Percentiles rank a stretch among this genome's conserved stretches.
These are phyloP conservation scores for Triops longicaudatus DNA, from an alignment of 1,140 invertebrate genomes.

Conservation along the genomic window DNA sequence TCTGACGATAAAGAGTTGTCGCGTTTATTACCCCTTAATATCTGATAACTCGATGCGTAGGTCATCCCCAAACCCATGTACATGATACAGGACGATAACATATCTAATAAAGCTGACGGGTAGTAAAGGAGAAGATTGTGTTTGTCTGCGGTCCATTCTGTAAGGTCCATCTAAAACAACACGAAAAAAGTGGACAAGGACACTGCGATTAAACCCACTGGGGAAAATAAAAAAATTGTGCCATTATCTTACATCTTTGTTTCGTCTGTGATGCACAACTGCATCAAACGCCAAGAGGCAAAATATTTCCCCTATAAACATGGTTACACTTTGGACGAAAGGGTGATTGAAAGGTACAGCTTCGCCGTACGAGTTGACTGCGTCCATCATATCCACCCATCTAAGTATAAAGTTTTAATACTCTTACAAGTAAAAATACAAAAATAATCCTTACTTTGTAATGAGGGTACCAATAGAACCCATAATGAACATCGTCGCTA, in stretches of 20 bases:
- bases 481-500: not conserved
- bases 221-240: not conserved
- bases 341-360: not conserved
- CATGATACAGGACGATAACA: constrained; percentile 8
- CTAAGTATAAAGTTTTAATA: not conserved
- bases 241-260: not conserved
- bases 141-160: not conserved
- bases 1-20: not conserved
- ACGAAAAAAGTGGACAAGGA: not conserved
- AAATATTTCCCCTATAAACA: constrained; percentile 2
- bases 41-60: constrained; percentile 7
- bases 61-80: constrained; percentile 1
- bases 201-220: not conserved
- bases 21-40: not conserved
- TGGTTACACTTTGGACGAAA: not conserved
- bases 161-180: not conserved
- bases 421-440: not conserved
- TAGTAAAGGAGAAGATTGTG: not conserved
- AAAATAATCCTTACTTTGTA: not conserved
- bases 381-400: constrained; percentile 10
- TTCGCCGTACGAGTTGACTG: not conserved
- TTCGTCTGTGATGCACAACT: not conserved
- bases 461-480: not conserved
- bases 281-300: not conserved
- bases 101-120: not conserved